Base-by-base conservation (phyloP, 2,888 invertebrate genomes). In the Thecophora atra region DNA sequence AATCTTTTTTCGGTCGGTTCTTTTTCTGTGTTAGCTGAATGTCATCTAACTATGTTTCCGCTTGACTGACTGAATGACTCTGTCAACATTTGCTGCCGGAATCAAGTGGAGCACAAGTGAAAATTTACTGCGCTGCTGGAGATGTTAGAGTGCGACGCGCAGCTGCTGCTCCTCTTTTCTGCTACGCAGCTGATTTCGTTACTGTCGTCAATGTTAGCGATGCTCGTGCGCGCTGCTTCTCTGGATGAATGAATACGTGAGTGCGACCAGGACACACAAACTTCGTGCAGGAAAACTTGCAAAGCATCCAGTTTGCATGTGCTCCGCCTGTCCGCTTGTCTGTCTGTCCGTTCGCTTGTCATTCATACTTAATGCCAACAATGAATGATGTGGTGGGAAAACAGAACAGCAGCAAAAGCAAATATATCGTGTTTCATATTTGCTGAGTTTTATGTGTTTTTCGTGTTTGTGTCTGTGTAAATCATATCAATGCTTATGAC, bases 41-140 rank as follows among this genome's bases (percentile, higher is more conserved):
- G 60, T 30, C 44, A 72, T 67, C 47, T 58, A 70, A 67, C 28
- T 37, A 68, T 26, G 19, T 37, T 37, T 2, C 37, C 37, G 37
- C 47, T 47, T 69, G 68, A 47, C 56, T 58, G 26, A 42, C 44
- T 70, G 62, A 63, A 70, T 70, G 30, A 62, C 70, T 70, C 15
- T 63, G 70, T 63, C 70, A 70, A 70, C 70, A 70, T 68, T 68
- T 56, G 63, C 62, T 21, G 63, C 54, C 30, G 52, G 63, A 52
- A 52, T 70, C 70, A 70, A 70, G 70, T 70, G 69, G 51, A 54
- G 26, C 66, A 66, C 52, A 52, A 66, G 66, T 66, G 28, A 52
- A 52, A 66, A 66, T 52, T 26, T 8, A 52, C 66, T 52, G 65
- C 28, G 52, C 28, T 52, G 66, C 28, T 66, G 28, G 47, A 47